phyloP scores from a whole-genome alignment of 2,113 vertebrate genomes.

The Tenebrosternarchus preto region DNA sequence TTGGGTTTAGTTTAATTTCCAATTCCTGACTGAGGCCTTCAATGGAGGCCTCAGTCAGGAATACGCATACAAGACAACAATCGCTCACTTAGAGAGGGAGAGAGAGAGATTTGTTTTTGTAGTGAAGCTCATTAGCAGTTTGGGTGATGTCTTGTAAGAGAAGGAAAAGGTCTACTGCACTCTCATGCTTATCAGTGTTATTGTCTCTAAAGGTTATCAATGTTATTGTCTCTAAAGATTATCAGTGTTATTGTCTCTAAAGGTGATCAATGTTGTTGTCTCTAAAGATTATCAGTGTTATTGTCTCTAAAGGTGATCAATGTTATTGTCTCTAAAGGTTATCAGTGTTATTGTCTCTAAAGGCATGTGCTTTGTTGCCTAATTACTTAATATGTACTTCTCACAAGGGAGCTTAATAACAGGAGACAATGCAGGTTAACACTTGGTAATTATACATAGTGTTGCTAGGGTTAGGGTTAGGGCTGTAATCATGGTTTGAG shows the following conservation, averaged over 20 bases:
- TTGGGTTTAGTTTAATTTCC: too few species aligned
- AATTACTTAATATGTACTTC: slow-evolving; percentile 24
- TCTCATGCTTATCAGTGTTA: too few species aligned
- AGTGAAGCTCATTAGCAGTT: too few species aligned
- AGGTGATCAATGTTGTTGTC: not conserved
- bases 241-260: slow-evolving; percentile 2
- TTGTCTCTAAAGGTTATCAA: too few species aligned
- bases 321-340: too few species aligned
- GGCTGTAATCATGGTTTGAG: not conserved
- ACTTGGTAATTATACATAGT: not conserved
- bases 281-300: too few species aligned
- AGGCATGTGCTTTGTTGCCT: slow-evolving; percentile 1
- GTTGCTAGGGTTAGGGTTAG: not conserved
- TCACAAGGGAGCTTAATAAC: not conserved
- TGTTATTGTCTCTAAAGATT: too few species aligned
- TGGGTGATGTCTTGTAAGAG: slow-evolving; percentile 25
- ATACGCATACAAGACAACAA: too few species aligned
- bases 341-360: slow-evolving; percentile 2
- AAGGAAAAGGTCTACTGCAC: not conserved
- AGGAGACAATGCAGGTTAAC: not conserved
- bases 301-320: too few species aligned
- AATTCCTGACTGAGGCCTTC: too few species aligned
- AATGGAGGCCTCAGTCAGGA: too few species aligned
- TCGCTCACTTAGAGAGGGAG: not conserved
- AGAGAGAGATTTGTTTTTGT: too few species aligned